Conservation (phyloP, 2,797 vertebrate genomes). For the Pseudomugil gertrudae region DNA sequence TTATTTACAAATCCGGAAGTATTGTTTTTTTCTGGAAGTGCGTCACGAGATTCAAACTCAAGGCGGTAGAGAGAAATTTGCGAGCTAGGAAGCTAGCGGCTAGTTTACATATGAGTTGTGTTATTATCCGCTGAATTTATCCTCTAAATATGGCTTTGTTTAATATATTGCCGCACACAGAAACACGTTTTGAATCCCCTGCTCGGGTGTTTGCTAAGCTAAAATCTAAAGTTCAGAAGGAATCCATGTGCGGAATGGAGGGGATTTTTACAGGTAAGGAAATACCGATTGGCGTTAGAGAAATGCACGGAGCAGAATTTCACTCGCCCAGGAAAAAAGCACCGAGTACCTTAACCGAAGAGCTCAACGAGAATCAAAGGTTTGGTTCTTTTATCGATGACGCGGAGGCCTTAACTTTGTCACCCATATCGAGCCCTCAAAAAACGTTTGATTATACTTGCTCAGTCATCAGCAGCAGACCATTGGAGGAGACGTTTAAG, state of each 20-base stretch:
- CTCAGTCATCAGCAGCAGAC: background rate
- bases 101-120: background rate
- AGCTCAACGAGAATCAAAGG: conserved; percentile 22
- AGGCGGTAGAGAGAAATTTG: conserved; percentile 36
- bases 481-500: background rate
- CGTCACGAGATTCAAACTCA: conserved; percentile 44
- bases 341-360: background rate
- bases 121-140: background rate
- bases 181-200: conserved; percentile 60
- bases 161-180: background rate
- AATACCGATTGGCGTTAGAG: background rate
- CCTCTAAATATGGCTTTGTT: conserved; percentile 32
- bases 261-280: background rate
- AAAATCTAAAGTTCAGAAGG: conserved; percentile 74
- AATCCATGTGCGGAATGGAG: conserved; percentile 13
- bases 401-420: conserved; percentile 67
- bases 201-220: conserved; percentile 82
- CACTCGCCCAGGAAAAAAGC: conserved; percentile 25
- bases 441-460: conserved; percentile 18
- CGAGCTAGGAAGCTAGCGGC: conserved; percentile 2
- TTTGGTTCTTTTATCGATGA: conserved; percentile 14
- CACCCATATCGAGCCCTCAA: conserved; percentile 68
- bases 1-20: conserved; percentile 48
- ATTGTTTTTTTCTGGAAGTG: background rate
- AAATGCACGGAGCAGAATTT: background rate